phyloP scores from a whole-genome alignment of 2,888 invertebrate species.

The Anorthoa munda region DNA sequence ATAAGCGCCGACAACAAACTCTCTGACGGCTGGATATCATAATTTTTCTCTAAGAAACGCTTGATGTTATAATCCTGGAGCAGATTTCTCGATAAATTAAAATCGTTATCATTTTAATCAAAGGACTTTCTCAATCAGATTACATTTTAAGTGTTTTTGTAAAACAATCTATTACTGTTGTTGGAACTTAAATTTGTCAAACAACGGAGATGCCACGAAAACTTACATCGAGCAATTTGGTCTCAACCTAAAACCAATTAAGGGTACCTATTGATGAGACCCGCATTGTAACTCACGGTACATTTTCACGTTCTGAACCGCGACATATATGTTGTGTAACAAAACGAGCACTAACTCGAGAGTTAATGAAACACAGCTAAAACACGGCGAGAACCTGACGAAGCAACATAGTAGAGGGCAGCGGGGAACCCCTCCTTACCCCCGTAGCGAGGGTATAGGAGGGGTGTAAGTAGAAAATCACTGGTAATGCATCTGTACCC shows the following conservation, averaged over 20 bases:
- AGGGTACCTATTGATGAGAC: neutral
- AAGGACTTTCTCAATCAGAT: neutral
- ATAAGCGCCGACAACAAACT: neutral
- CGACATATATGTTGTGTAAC: neutral
- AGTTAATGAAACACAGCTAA: conserved; percentile 26
- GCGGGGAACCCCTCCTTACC: neutral
- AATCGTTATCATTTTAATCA: neutral
- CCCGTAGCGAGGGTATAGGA: neutral
- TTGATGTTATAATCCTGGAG: neutral
- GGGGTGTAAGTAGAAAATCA: conserved; percentile 69
- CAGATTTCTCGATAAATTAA: neutral
- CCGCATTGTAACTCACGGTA: neutral
- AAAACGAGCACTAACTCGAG: conserved; percentile 12
- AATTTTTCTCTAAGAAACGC: neutral
- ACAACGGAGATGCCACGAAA: neutral
- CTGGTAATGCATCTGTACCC: conserved; percentile 72
- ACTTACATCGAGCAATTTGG: neutral
- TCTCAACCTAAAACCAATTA: neutral
- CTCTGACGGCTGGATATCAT: neutral
- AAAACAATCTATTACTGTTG: too few species aligned
- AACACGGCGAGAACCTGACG: conserved; percentile 6
- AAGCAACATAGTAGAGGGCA: neutral
- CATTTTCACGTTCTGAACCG: neutral
- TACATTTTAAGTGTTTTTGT: neutral
- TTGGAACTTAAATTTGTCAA: neutral